These are phyloP conservation scores for Vanacampus margaritifer DNA, from an alignment of 2,113 vertebrate species.

Conservation along the genomic window DNA sequence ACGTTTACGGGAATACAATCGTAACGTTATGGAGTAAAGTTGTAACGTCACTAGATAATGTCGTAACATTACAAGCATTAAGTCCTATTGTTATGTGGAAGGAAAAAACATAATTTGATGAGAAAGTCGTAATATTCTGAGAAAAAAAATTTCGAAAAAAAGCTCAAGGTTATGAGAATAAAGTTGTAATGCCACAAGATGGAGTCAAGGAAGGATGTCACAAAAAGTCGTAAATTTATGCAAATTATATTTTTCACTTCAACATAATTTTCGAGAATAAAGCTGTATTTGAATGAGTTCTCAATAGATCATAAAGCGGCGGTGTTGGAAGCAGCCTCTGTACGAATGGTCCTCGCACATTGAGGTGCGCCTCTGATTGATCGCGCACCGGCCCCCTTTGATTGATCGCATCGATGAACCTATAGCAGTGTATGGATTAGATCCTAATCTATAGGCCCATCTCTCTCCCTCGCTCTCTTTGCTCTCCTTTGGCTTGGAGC, in stretches of 20 bases:
- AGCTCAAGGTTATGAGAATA: not conserved
- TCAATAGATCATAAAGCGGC: too few relatives aligned
- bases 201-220: not conserved
- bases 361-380: not conserved
- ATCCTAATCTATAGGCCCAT: slow-evolving; percentile 55
- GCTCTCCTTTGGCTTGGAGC: slow-evolving; percentile 49
- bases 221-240: not conserved
- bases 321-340: not conserved
- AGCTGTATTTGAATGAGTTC: not conserved
- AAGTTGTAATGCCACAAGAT: not conserved
- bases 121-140: not conserved
- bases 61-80: too few relatives aligned
- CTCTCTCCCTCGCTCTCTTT: slow-evolving; percentile 18
- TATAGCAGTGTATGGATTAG: slow-evolving; percentile 59
- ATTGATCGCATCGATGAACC: slow-evolving; percentile 63
- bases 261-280: not conserved
- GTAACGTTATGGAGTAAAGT: too few relatives aligned
- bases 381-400: slow-evolving; percentile 22
- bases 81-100: too few relatives aligned
- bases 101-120: too few relatives aligned
- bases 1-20: too few relatives aligned
- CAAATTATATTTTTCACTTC: too few relatives aligned
- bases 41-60: too few relatives aligned
- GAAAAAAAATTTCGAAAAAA: not conserved
- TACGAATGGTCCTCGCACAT: not conserved